These are phyloP conservation scores for Pseudolaguvia tuberculata DNA, from an alignment of 2,113 vertebrate genomes.

Conservation along the genomic window DNA sequence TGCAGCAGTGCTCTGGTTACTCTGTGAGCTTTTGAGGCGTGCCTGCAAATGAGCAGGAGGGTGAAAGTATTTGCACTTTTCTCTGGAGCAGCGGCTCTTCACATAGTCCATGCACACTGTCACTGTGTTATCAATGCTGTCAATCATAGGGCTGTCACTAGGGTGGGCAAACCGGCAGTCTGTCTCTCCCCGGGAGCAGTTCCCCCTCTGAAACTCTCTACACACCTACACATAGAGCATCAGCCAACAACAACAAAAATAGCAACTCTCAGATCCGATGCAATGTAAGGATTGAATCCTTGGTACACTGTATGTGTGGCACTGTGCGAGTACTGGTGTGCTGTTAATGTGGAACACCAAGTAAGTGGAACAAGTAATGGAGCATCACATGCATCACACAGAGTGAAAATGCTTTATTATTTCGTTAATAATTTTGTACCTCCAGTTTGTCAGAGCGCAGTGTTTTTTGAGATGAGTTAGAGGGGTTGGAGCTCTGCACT, in stretches of 20 bases:
- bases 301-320: conserved; percentile 11
- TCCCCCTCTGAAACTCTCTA: conserved; percentile 96
- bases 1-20: conserved; percentile 95
- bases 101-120: conserved; percentile 99
- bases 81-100: conserved; percentile 98
- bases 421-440: conserved; percentile 66
- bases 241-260: conserved; percentile 32
- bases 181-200: conserved; percentile 94
- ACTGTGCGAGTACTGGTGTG: neutral
- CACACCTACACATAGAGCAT: conserved; percentile 73
- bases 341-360: no score
- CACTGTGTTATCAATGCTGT: conserved; percentile 98
- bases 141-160: conserved; percentile 97
- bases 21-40: conserved; percentile 97
- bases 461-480: conserved; percentile 86
- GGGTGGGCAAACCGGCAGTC: conserved; percentile 98
- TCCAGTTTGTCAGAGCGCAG: conserved; percentile 97
- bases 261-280: neutral
- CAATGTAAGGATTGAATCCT: conserved; percentile 30
- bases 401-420: neutral
- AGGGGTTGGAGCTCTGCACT: conserved; percentile 70
- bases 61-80: conserved; percentile 99
- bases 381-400: neutral
- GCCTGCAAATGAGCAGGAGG: conserved; percentile 98
- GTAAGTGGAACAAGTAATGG: no score